These are phyloP conservation scores for Acrobasis suavella DNA, from an alignment of 2,888 invertebrate genomes.

Conservation along the genomic window DNA sequence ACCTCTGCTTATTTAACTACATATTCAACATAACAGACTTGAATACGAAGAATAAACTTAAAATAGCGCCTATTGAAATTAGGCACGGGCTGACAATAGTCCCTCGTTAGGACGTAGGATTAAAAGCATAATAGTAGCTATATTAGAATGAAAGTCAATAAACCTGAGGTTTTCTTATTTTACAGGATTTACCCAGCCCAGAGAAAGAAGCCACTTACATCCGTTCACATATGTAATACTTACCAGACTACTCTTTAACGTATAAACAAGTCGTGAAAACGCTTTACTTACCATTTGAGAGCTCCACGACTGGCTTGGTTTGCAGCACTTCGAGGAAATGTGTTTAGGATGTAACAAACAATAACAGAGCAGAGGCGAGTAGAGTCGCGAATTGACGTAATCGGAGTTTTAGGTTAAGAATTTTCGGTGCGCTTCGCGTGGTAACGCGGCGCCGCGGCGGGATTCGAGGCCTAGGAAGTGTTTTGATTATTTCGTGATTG, in stretches of 20 bases:
- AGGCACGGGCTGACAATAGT: no score
- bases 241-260: background rate
- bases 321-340: slow-evolving; percentile 42
- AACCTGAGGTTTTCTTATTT: no score
- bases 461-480: slow-evolving; percentile 39
- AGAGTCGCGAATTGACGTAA: slow-evolving; percentile 53
- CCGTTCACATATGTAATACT: background rate
- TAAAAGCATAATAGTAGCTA: no score
- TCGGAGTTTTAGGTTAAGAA: slow-evolving; percentile 50
- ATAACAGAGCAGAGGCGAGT: slow-evolving; percentile 52
- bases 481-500: slow-evolving; percentile 57
- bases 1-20: background rate
- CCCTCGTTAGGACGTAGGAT: no score
- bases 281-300: slow-evolving; percentile 61
- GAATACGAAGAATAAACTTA: no score
- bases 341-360: slow-evolving; percentile 48
- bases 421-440: slow-evolving; percentile 39
- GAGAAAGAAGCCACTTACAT: no score
- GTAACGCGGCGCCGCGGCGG: slow-evolving; percentile 36
- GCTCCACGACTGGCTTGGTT: slow-evolving; percentile 40
- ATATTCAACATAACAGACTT: no score
- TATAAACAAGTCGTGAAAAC: slow-evolving; percentile 27
- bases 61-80: no score
- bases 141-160: no score
- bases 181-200: no score